Evolutionary conservation across 2,888 invertebrate genomes (phyloP).

Genomic region (Netelia virgata): DNA sequence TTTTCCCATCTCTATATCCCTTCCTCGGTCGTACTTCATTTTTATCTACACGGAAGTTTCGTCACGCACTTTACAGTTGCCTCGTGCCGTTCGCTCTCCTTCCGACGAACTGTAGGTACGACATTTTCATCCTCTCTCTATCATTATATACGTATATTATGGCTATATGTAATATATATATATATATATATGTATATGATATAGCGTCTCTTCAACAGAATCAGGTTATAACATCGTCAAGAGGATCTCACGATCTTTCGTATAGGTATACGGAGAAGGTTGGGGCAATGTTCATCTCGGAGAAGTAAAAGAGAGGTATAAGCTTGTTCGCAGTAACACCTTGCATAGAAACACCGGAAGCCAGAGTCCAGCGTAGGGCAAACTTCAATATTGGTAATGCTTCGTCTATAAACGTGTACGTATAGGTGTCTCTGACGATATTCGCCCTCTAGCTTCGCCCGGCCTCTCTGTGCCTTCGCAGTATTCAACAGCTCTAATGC

Average conservation of each 20-base stretch:
- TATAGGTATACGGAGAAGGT: neutral
- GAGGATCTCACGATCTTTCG: constrained; percentile 2
- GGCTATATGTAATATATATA: neutral
- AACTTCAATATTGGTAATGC: constrained; percentile 39
- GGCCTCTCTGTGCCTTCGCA: neutral
- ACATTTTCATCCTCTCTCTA: constrained; percentile 18
- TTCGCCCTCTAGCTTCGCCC: constrained; percentile 22
- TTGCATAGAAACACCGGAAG: constrained; percentile 28
- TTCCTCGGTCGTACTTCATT: neutral
- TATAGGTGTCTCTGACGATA: neutral
- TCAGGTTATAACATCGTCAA: constrained; percentile 25
- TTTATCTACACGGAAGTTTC: neutral
- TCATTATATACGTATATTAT: neutral
- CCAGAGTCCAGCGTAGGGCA: neutral
- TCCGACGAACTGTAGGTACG: constrained; percentile 26
- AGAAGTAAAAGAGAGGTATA: constrained; percentile 9
- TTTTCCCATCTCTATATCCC: neutral
- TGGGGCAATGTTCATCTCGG: constrained; percentile 16
- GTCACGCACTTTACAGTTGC: constrained; percentile 1
- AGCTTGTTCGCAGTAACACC: neutral
- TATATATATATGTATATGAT: neutral
- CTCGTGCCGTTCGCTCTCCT: constrained; percentile 20
- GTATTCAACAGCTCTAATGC: constrained; percentile 17
- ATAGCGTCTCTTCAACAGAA: neutral
- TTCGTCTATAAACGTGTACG: neutral